phyloP scores from a whole-genome alignment of 2,113 vertebrate species.

The Nibea albiflora region DNA sequence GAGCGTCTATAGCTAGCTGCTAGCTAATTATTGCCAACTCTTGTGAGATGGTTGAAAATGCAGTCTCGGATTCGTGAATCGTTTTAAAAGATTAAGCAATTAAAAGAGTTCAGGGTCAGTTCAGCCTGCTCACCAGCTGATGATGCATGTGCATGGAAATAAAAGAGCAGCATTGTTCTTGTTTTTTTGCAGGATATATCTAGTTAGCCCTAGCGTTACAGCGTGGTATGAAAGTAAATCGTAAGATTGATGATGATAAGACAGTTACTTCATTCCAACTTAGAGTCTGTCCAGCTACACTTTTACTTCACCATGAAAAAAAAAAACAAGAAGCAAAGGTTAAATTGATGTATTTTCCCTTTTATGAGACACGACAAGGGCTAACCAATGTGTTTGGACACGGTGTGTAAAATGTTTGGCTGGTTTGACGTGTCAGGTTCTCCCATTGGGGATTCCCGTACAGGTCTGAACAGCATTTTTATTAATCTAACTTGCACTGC shows the following conservation, averaged over 20 bases:
- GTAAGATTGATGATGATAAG: not conserved
- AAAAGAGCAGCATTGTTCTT: not conserved
- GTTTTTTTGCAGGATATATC: not conserved
- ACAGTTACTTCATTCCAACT: not conserved
- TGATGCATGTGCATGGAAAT: not conserved
- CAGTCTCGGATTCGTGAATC: not conserved
- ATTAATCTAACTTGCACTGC: not conserved
- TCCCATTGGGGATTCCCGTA: too few relatives aligned
- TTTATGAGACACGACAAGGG: not conserved
- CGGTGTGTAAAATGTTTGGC: too few relatives aligned
- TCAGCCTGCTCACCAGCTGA: not conserved
- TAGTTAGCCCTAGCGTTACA: not conserved
- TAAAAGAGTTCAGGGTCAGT: not conserved
- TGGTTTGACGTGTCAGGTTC: too few relatives aligned
- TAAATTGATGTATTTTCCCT: not conserved
- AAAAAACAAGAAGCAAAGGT: not conserved
- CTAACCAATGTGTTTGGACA: too few relatives aligned
- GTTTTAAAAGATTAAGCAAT: not conserved
- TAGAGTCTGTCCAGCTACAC: not conserved
- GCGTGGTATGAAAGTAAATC: not conserved
- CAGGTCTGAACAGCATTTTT: too few relatives aligned
- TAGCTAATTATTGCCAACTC: not conserved
- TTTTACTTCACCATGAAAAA: not conserved
- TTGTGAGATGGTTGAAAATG: not conserved
- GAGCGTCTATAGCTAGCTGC: not conserved